A percentile compares a stretch with the other conserved stretches of the same genome.
phyloP scores from a whole-genome alignment of 30 jellyfish, hydroid and myxozoan genomes.

The Nemopilema nomurai region DNA sequence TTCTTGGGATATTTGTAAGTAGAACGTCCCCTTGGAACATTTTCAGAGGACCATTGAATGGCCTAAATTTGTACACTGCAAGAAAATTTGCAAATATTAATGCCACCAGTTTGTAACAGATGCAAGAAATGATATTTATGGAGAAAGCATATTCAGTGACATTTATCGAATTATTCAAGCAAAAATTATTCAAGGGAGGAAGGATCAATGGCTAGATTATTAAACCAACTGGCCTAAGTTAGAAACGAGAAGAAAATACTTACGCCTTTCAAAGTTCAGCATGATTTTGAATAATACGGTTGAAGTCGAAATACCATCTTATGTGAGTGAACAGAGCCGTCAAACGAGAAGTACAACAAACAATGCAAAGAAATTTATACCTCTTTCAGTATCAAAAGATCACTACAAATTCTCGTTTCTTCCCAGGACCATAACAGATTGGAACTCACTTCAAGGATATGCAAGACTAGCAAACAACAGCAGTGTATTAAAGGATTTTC shows the following conservation, averaged over 20 bases:
- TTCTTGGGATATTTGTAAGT: neutral
- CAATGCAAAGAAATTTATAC: slow-evolving; percentile 21
- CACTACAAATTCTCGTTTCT: slow-evolving; percentile 38
- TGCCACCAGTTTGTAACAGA: neutral
- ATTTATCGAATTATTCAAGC: slow-evolving; percentile 3
- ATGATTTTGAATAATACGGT: neutral
- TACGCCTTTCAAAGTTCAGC: slow-evolving; percentile 31
- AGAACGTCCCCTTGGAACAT: neutral
- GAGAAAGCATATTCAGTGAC: neutral
- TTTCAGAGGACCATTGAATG: neutral
- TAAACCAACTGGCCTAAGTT: slow-evolving; percentile 26
- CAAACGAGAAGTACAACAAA: slow-evolving; percentile 34
- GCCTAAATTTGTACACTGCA: neutral
- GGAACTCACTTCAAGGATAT: slow-evolving; percentile 45
- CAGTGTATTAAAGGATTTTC: slow-evolving; percentile 38
- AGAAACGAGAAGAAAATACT: slow-evolving; percentile 23
- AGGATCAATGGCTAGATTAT: slow-evolving; percentile 14
- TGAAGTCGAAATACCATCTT: slow-evolving; percentile 16
- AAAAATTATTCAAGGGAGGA: slow-evolving; percentile 38
- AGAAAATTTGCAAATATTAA: neutral
- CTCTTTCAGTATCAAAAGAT: slow-evolving; percentile 32
- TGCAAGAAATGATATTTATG: neutral
- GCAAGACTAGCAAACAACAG: slow-evolving; percentile 42
- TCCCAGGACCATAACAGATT: slow-evolving; percentile 55
- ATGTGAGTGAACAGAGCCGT: slow-evolving; percentile 21